These are phyloP conservation scores for Dolichallabes microphthalmus DNA, from an alignment of 2,113 vertebrate species.

Conservation along the genomic window DNA sequence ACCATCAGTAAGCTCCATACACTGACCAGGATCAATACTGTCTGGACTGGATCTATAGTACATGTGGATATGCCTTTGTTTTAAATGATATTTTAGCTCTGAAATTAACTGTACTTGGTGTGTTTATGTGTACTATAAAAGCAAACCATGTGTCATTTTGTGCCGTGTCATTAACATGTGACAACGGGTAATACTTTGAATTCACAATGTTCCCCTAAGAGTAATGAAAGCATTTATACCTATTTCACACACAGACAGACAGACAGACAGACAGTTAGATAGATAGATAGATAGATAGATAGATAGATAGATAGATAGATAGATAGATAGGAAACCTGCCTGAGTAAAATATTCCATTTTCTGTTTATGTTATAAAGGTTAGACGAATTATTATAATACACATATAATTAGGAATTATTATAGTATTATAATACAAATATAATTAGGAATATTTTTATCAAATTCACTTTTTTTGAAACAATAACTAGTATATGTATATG, in stretches of 20 bases:
- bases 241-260: background rate
- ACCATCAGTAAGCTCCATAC: constrained; percentile 19
- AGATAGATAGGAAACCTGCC: no score
- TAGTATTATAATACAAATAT: no score
- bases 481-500: no score
- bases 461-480: no score
- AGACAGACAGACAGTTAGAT: background rate
- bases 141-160: background rate
- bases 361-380: no score
- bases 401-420: no score
- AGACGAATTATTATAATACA: no score
- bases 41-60: background rate
- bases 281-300: background rate
- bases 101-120: background rate
- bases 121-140: background rate
- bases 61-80: background rate
- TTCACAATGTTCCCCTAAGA: background rate
- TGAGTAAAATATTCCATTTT: no score
- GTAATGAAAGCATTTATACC: background rate
- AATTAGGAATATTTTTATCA: no score
- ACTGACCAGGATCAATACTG: constrained; percentile 23
- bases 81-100: background rate
- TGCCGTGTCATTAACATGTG: background rate
- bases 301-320: background rate
- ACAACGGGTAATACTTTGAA: background rate